These are phyloP conservation scores for Luidia sarsii DNA, from an alignment of 53 echinoderm and acorn worm species.

Conservation along the genomic window DNA sequence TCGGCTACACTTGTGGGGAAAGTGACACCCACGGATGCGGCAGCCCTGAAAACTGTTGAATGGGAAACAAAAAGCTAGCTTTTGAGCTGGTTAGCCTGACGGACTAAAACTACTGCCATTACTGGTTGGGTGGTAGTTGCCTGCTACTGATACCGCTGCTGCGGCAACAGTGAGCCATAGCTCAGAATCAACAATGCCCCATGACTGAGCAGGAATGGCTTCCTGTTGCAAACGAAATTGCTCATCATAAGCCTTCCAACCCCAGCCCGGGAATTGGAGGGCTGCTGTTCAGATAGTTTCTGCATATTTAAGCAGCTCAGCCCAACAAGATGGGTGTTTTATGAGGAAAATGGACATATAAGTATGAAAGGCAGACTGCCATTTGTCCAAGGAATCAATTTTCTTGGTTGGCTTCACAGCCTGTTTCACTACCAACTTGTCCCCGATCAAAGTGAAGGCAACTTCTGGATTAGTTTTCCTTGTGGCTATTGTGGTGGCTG, in stretches of 20 bases:
- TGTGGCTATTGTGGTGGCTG: background rate
- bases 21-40: background rate
- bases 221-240: constrained; percentile 38
- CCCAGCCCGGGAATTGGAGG: constrained; percentile 19
- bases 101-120: background rate
- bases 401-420: background rate
- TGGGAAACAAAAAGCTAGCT: background rate
- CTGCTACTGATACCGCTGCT: background rate
- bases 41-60: background rate
- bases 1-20: background rate
- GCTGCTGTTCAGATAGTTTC: constrained; percentile 11
- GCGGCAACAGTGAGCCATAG: constrained; percentile 20
- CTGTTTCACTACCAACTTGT: background rate
- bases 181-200: constrained; percentile 1
- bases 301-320: constrained; percentile 49
- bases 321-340: background rate
- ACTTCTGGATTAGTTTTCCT: background rate
- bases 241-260: constrained; percentile 49
- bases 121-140: background rate
- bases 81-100: background rate
- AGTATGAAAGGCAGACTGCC: background rate
- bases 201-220: background rate
- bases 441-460: background rate
- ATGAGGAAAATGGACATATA: background rate
- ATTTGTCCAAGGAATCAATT: background rate